These are phyloP conservation scores for Troides helena DNA, from an alignment of 2,888 invertebrate species.

Conservation along the genomic window DNA sequence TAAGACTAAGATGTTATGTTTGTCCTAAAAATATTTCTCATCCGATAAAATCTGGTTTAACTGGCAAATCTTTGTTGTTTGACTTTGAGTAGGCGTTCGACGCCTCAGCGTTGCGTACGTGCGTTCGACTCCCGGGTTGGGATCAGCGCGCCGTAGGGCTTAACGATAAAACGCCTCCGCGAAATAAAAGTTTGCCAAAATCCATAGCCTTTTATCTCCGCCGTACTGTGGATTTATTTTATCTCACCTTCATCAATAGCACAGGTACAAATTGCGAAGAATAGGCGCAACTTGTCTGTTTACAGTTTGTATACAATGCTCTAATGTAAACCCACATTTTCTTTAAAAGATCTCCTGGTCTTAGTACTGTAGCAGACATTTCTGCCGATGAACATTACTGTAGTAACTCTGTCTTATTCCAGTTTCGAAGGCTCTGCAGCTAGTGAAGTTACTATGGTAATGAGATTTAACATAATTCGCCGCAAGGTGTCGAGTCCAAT, in stretches of 20 bases:
- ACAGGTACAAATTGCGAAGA: slow-evolving; percentile 31
- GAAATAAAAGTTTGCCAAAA: slow-evolving; percentile 36
- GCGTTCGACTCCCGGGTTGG: slow-evolving; percentile 44
- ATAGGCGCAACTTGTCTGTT: not conserved
- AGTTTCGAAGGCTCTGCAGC: too few species aligned
- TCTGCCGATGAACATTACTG: too few species aligned
- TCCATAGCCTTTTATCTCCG: slow-evolving; percentile 36
- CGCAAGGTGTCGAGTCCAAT: too few species aligned
- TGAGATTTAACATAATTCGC: too few species aligned
- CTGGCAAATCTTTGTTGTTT: slow-evolving; percentile 22
- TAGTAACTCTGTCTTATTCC: too few species aligned
- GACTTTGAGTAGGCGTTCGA: slow-evolving; percentile 44
- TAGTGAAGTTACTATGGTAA: too few species aligned
- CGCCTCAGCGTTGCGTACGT: slow-evolving; percentile 39
- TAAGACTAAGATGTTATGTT: not conserved
- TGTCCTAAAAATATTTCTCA: not conserved
- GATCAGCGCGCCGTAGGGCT: slow-evolving; percentile 54
- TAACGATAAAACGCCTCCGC: slow-evolving; percentile 52
- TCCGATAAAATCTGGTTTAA: not conserved
- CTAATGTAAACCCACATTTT: not conserved
- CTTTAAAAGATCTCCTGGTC: too few species aligned
- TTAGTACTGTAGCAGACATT: too few species aligned
- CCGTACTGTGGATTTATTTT: slow-evolving; percentile 39
- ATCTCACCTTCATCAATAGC: slow-evolving; percentile 47
- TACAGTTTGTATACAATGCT: not conserved